phyloP scores from a whole-genome alignment of 1,140 invertebrate genomes.

The Branchinecta lindahli region DNA sequence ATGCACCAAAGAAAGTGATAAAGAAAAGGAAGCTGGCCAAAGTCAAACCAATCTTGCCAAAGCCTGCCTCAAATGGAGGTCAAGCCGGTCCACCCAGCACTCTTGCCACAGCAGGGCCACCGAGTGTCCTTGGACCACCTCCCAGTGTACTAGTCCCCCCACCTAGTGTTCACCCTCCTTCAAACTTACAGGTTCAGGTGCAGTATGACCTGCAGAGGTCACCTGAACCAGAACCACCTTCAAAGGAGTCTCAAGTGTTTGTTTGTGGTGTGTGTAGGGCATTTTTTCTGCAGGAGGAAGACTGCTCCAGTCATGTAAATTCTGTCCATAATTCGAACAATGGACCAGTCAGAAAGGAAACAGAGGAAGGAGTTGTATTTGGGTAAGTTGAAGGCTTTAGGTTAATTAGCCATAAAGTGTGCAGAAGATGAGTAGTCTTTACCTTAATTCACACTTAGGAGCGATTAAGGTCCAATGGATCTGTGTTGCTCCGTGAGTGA shows the following conservation, averaged over 20 bases:
- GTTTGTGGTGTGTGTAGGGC: not conserved
- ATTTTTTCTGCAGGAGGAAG: not conserved
- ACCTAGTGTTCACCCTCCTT: not conserved
- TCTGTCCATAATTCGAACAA: not conserved
- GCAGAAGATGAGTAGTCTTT: too few species aligned
- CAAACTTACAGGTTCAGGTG: not conserved
- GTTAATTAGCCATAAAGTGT: too few species aligned
- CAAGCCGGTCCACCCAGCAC: not conserved
- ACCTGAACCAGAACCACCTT: not conserved
- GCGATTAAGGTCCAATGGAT: too few species aligned
- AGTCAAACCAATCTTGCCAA: not conserved
- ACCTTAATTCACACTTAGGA: too few species aligned
- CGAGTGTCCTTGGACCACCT: slow-evolving; percentile 4
- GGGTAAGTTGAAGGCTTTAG: too few species aligned
- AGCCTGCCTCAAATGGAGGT: not conserved
- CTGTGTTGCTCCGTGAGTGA: too few species aligned
- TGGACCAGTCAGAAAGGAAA: not conserved
- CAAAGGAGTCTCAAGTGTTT: slow-evolving; percentile 6
- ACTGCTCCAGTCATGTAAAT: not conserved
- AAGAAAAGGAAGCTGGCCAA: not conserved
- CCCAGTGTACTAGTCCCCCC: not conserved
- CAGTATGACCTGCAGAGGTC: not conserved
- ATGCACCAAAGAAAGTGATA: not conserved
- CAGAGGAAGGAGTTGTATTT: not conserved
- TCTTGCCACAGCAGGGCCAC: not conserved